Conservation (phyloP, 2,113 vertebrate species). For the Oceanodroma tethys region DNA sequence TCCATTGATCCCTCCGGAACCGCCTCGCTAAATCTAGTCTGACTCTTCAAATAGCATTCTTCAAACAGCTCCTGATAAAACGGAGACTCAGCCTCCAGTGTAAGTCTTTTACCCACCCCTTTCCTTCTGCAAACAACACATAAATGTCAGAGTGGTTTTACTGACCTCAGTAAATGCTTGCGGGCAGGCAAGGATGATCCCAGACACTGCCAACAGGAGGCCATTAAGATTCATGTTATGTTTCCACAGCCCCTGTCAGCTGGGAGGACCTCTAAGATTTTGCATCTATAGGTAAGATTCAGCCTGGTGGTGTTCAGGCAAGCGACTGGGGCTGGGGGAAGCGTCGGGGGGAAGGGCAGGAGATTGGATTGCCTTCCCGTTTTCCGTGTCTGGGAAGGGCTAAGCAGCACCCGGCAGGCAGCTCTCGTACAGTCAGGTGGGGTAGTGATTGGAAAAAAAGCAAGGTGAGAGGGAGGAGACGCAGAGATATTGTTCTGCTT, state of each 20-base stretch:
- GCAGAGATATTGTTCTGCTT: background rate
- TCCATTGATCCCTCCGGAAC: background rate
- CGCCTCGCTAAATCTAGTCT: background rate
- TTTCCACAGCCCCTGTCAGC: background rate
- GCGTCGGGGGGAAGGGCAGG: accelerated
- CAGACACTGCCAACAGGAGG: background rate
- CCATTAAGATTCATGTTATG: background rate
- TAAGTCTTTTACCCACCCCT: background rate
- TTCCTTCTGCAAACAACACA: background rate
- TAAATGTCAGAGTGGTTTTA: slow-evolving; percentile 14
- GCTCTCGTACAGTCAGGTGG: background rate
- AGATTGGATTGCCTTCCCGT: background rate
- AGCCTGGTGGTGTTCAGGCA: background rate
- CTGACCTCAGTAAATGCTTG: background rate
- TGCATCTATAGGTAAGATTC: background rate
- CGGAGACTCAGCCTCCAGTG: background rate
- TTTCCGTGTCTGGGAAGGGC: background rate
- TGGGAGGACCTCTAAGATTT: background rate
- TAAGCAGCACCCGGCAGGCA: background rate
- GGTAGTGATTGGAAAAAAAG: background rate
- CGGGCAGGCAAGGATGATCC: background rate
- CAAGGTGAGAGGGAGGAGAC: background rate
- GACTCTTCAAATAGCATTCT: slow-evolving; percentile 11
- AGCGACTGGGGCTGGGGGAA: background rate
- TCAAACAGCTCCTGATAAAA: slow-evolving; percentile 24